Evolutionary conservation across 2,888 invertebrate genomes (phyloP), one percentile per base, ranked within the genome.

Genomic region (Oscheius sp.): DNA sequence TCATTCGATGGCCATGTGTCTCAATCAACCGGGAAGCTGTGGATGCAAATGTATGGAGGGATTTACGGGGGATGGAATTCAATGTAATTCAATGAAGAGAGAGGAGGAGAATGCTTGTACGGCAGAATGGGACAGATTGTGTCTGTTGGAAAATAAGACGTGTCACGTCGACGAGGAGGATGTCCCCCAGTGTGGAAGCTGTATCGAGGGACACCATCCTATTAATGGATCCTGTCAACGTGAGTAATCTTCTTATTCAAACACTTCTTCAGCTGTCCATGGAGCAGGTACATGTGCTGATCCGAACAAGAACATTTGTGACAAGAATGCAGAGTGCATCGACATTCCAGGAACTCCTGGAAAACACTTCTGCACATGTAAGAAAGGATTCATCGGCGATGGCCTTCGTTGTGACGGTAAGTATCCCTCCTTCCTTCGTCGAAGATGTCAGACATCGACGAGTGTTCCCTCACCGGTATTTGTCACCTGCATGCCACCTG

Each of bases 311-410:
- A 80, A 81, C 69, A 76, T 78, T 45, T 85, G 85, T 57, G 75
- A 83, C 66, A 41, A 62, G 62, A 81, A 85, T 50, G 85, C 85
- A 0, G 82, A 80, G 14, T 85, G 85, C 71, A 80, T 82, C 57
- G 82, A 85, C 54, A 75, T 84, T 17, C 38, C 41, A 5, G 54
- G 54, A 17, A 74, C 68, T n/a, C 82, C 82, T 3, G 77, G 75
- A 24, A 72, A 75, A 1, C 85, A 85, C 68, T 78, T 82, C 62
- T 95, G 95, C 85, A 91, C 92, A 83, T 95, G 95, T 86, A 88
- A 92, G 20, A 88, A 90, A 41, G 94, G 93, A 2, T 95, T 90
- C 86, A 90, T 91, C 12, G 95, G 95, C 38, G 94, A 95, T 88
- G 85, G 85, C 54, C 73, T 74, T 67, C 81, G 75, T 30, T 85